phyloP scores from a whole-genome alignment of 2,113 vertebrate genomes.

The Lepus timidus region DNA sequence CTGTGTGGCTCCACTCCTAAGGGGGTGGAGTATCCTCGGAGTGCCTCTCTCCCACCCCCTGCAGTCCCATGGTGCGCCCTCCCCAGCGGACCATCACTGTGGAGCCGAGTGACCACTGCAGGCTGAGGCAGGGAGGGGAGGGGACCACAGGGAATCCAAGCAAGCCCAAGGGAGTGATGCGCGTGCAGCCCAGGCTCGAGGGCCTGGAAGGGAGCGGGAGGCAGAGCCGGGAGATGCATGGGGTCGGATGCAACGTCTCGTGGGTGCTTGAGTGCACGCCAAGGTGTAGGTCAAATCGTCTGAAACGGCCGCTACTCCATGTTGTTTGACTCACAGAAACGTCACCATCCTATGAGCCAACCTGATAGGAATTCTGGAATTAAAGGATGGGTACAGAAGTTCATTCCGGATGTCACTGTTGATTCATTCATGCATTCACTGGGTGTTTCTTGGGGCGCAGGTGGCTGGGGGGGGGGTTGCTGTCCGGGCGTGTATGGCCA shows the following conservation, averaged over 20 bases:
- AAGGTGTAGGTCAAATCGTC: neutral
- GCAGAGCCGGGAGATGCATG: neutral
- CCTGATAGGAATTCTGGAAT: neutral
- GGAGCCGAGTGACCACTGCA: neutral
- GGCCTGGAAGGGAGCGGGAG: neutral
- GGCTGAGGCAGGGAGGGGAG: neutral
- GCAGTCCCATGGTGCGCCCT: neutral
- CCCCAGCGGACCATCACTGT: neutral
- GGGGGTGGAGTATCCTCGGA: too few relatives aligned
- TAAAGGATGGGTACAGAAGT: neutral
- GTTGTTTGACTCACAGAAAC: neutral
- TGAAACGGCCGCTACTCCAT: neutral
- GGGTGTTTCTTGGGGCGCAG: neutral
- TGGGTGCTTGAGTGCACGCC: neutral
- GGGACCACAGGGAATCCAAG: neutral
- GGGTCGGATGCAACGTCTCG: neutral
- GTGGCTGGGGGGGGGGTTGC: neutral
- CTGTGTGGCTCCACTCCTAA: neutral
- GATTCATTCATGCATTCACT: neutral
- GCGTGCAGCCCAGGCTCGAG: accelerated
- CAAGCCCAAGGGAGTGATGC: neutral
- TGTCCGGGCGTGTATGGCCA: neutral
- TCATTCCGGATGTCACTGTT: neutral
- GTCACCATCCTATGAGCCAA: neutral
- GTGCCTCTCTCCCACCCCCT: neutral